A percentile compares a stretch with the other conserved stretches of the same genome.
These are phyloP conservation scores for Cotesia glomerata DNA, from an alignment of 1,140 invertebrate genomes.

Conservation along the genomic window DNA sequence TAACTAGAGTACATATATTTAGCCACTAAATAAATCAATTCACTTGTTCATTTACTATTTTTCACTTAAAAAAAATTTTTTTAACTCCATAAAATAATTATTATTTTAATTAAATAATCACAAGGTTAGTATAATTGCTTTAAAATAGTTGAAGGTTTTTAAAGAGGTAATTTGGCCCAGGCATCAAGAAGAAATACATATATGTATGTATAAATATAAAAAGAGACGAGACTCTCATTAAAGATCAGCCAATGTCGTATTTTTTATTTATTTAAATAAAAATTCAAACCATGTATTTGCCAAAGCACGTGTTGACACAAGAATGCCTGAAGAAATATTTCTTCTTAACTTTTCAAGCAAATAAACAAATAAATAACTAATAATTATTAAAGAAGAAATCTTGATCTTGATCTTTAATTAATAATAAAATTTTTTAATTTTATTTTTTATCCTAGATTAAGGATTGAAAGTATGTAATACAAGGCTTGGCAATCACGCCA, in stretches of 20 bases:
- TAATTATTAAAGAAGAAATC: too few species aligned
- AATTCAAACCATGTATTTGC: background rate
- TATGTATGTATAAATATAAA: background rate
- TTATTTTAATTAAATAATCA: background rate
- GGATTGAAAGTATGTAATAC: slow-evolving; percentile 45
- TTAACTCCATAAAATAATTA: too few species aligned
- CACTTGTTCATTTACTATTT: background rate
- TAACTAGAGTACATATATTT: background rate
- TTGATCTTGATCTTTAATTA: too few species aligned
- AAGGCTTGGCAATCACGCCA: slow-evolving; percentile 43
- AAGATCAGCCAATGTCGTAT: slow-evolving; percentile 4
- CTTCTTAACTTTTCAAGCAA: background rate
- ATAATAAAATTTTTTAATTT: background rate
- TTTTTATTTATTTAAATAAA: background rate
- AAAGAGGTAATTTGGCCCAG: slow-evolving; percentile 10
- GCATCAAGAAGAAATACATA: background rate
- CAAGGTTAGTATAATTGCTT: background rate
- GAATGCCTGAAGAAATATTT: background rate
- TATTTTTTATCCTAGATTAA: slow-evolving; percentile 3
- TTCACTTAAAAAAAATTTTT: background rate
- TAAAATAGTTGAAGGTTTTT: slow-evolving; percentile 21
- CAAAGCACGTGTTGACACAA: background rate
- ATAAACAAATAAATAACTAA: too few species aligned
- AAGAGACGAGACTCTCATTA: background rate
- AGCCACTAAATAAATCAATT: background rate